Conservation (phyloP, 2,888 invertebrate species). For the Ichneumoninae sp. region DNA sequence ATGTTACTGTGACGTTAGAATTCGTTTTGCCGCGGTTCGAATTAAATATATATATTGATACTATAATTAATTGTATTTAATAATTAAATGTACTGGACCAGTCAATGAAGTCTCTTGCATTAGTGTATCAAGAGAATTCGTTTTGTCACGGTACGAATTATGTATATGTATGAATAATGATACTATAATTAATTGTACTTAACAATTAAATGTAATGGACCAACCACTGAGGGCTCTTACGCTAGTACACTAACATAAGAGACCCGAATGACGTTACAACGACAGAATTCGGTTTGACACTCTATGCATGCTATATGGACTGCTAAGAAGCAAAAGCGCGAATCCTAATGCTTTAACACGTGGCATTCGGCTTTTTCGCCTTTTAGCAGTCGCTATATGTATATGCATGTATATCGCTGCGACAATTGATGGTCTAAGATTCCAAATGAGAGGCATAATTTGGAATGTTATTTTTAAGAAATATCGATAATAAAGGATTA, state of each 20-base stretch:
- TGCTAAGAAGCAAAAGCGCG: neutral
- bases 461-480: slow-evolving; percentile 45
- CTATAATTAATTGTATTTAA: neutral
- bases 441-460: slow-evolving; percentile 15
- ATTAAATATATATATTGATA: too few relatives aligned
- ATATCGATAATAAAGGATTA: neutral
- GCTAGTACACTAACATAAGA: neutral
- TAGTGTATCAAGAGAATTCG: too few relatives aligned
- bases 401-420: neutral
- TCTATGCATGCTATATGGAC: neutral
- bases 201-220: too few relatives aligned
- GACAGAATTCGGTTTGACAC: neutral
- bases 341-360: neutral
- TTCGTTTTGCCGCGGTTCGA: slow-evolving; percentile 11
- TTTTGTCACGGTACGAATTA: too few relatives aligned
- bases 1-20: neutral
- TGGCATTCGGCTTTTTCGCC: neutral
- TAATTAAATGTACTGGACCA: neutral
- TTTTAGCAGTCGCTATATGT: neutral
- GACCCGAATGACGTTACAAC: neutral
- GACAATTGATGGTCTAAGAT: too few relatives aligned
- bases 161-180: too few relatives aligned
- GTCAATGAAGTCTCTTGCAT: too few relatives aligned
- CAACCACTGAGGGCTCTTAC: too few relatives aligned
- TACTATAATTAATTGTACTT: too few relatives aligned